Evolutionary conservation across 2,888 invertebrate genomes (phyloP).

Genomic region (Geotrupes spiniger): DNA sequence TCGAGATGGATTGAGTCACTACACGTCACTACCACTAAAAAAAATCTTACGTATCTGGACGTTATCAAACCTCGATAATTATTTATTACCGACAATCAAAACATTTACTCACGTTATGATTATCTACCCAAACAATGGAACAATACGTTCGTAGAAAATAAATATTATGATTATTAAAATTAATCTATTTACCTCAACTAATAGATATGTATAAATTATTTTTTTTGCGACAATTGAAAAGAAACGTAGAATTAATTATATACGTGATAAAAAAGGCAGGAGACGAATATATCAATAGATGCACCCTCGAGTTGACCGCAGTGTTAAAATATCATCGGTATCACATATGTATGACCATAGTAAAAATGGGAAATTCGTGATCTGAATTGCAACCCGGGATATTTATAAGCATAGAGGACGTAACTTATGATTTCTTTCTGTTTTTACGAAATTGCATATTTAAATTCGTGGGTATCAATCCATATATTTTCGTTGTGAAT

Average conservation of each 20-base stretch:
- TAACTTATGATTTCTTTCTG: constrained; percentile 10
- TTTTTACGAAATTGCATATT: constrained; percentile 7
- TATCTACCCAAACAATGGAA: too few relatives aligned
- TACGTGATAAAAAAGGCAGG: not conserved
- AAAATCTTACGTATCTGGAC: not conserved
- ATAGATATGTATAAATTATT: too few relatives aligned
- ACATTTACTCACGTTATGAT: too few relatives aligned
- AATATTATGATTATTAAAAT: not conserved
- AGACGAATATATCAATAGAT: constrained; percentile 8
- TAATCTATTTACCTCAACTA: too few relatives aligned
- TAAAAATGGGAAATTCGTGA: constrained; percentile 10
- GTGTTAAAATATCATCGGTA: constrained; percentile 19
- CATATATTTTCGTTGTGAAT: too few relatives aligned
- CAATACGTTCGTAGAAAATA: not conserved
- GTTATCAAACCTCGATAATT: not conserved
- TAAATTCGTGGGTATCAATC: not conserved
- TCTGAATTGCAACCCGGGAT: constrained; percentile 6
- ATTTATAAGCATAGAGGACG: constrained; percentile 14
- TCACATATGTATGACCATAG: constrained; percentile 26
- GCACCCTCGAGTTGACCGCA: constrained; percentile 15
- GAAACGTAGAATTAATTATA: not conserved
- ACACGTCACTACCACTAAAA: constrained; percentile 25
- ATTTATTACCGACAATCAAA: too few relatives aligned
- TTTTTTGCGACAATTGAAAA: not conserved
- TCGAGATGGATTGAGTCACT: constrained; percentile 44